phyloP scores from a whole-genome alignment of 2,797 vertebrate genomes.

The Podarcis lilfordi region DNA sequence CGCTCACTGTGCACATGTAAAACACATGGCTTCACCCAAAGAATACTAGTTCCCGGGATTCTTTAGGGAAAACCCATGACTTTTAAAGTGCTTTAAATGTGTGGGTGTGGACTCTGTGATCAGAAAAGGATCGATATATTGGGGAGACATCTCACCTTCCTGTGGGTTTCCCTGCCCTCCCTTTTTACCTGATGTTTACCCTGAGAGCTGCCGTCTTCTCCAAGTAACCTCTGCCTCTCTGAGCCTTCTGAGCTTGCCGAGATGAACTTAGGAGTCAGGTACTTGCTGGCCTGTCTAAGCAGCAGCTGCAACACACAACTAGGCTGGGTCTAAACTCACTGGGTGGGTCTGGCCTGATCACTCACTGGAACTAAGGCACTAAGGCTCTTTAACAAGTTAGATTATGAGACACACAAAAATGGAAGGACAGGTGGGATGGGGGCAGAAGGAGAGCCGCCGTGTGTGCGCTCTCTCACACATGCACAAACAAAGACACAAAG shows the following conservation, averaged over 20 bases:
- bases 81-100: no score
- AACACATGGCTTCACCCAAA: no score
- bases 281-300: conserved; percentile 61
- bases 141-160: not conserved
- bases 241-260: conserved; percentile 49
- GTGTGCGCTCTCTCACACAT: no score
- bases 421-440: not conserved
- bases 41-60: no score
- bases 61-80: no score
- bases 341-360: rapidly evolving
- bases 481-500: not conserved
- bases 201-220: conserved; percentile 53
- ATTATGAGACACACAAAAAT: not conserved
- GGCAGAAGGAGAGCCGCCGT: no score
- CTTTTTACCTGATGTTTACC: conserved; percentile 42
- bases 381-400: not conserved
- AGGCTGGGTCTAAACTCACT: conserved; percentile 33
- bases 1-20: no score
- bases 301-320: conserved; percentile 60
- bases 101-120: no score
- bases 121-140: not conserved
- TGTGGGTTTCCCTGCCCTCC: conserved; percentile 31
- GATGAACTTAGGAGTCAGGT: conserved; percentile 49
- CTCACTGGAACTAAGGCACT: conserved; percentile 1
- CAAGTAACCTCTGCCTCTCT: conserved; percentile 67